These are phyloP conservation scores for Connochaetes taurinus DNA, from an alignment of 2,113 vertebrate species.

Conservation along the genomic window DNA sequence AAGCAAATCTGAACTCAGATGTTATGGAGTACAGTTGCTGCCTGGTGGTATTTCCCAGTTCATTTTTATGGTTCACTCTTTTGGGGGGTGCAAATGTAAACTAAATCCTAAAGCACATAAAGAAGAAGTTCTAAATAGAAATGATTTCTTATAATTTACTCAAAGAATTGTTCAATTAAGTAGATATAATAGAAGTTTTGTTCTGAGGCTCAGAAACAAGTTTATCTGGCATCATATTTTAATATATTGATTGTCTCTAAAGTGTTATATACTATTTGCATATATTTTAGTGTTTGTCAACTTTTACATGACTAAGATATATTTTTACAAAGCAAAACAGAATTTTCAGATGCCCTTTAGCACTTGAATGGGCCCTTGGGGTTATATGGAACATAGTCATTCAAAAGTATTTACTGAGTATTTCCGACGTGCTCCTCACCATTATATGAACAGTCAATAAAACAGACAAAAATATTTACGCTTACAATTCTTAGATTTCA, in stretches of 20 bases:
- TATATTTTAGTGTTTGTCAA: background rate
- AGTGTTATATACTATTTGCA: background rate
- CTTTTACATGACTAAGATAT: background rate
- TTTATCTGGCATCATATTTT: background rate
- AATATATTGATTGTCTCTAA: background rate
- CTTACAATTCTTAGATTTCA: background rate
- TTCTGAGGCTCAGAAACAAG: background rate
- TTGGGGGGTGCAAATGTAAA: background rate
- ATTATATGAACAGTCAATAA: background rate
- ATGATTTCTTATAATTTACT: background rate
- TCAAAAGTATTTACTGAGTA: background rate
- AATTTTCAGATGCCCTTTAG: background rate
- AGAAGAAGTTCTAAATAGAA: background rate
- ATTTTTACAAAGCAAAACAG: background rate
- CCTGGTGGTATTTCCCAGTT: background rate
- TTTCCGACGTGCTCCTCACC: background rate
- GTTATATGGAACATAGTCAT: background rate
- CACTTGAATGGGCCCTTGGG: background rate
- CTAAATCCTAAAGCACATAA: background rate
- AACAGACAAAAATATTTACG: background rate
- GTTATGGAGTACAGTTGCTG: background rate
- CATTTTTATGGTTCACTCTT: conserved; percentile 11
- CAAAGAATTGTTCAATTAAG: background rate
- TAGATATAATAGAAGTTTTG: background rate
- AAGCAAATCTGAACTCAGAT: background rate